Base-by-base conservation (phyloP, 2,888 invertebrate species). In the Lycophotia porphyrea region DNA sequence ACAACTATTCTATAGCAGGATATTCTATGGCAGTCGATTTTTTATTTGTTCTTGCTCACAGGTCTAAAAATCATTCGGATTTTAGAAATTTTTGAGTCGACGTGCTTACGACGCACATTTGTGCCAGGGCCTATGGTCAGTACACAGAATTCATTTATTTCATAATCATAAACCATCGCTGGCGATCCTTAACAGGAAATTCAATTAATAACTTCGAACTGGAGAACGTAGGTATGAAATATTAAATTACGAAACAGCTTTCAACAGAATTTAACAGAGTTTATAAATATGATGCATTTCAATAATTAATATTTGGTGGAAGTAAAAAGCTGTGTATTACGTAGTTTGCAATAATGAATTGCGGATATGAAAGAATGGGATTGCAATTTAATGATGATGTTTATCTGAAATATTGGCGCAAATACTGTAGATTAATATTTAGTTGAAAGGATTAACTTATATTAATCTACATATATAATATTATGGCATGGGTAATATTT, bases 101-200 rank as follows among this genome's bases (percentile, higher is more conserved):
- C 18, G 55, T 27, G n/a, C n/a, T 27, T 15, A 27, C n/a, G 39
- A 18, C 63, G 39, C n/a, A 9, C 18, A 18, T 63, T 39, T 63
- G 39, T 63, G 18, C 18, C 0, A 39, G 18, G n/a, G 18, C 1
- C 15, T 18, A n/a, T 52, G 75, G 64, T 63, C 78, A 80, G 63
- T 71, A 72, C 39, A 44, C n/a, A 31, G 36, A 67, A 71, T 69
- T 80, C 27, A 71, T 77, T 86, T 31, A 74, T 76, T 77, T 71
- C 15, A 49, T 76, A 67, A 85, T 69, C 61, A 61, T 24, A 74
- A 74, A 74, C 58, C 64, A 27, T 71, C n/a, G 71, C 55, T 42
- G 64, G 44, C 9, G 18, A 79, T 75, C 27, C 64, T 68, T 69
- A 70, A 61, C 65, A 73, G 49, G 49, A 78, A 78, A 72, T 75